phyloP scores from a whole-genome alignment of 1,140 invertebrate genomes.

The Anastatus disparis region DNA sequence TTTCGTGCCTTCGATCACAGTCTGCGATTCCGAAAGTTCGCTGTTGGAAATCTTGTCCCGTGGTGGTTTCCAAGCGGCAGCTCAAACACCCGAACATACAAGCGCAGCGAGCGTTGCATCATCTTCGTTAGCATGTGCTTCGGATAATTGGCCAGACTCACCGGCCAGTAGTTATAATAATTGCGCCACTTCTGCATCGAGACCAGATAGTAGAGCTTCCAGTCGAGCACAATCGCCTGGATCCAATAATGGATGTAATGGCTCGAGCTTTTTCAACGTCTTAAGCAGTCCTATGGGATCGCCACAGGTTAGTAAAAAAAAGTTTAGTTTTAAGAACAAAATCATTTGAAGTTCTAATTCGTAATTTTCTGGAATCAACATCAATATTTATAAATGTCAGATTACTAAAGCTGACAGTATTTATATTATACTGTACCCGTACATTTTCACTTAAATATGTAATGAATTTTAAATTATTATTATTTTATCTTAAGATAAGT shows the following conservation, averaged over 20 bases:
- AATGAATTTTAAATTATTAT: no score
- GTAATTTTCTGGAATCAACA: neutral
- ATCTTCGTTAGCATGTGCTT: slow-evolving; percentile 38
- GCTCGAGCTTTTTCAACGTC: slow-evolving; percentile 37
- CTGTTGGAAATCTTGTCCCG: slow-evolving; percentile 45
- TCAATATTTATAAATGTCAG: neutral
- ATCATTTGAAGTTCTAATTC: neutral
- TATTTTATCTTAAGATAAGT: no score
- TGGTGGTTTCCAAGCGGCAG: slow-evolving; percentile 43
- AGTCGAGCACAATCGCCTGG: slow-evolving; percentile 46
- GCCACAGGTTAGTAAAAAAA: slow-evolving; percentile 38
- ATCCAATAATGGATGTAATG: slow-evolving; percentile 19
- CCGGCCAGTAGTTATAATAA: slow-evolving; percentile 43
- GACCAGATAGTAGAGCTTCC: slow-evolving; percentile 47
- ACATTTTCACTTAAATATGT: no score
- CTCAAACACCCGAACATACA: neutral
- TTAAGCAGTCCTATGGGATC: slow-evolving; percentile 46
- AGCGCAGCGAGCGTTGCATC: slow-evolving; percentile 31
- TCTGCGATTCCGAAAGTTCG: slow-evolving; percentile 43
- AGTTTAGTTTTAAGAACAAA: neutral
- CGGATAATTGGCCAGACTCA: slow-evolving; percentile 49
- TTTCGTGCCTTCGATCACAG: slow-evolving; percentile 41
- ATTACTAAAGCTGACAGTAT: no score
- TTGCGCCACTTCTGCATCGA: slow-evolving; percentile 19
- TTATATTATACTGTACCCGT: no score